These are phyloP conservation scores for Carcharodon carcharias DNA, from an alignment of 2,797 vertebrate species.

Conservation along the genomic window DNA sequence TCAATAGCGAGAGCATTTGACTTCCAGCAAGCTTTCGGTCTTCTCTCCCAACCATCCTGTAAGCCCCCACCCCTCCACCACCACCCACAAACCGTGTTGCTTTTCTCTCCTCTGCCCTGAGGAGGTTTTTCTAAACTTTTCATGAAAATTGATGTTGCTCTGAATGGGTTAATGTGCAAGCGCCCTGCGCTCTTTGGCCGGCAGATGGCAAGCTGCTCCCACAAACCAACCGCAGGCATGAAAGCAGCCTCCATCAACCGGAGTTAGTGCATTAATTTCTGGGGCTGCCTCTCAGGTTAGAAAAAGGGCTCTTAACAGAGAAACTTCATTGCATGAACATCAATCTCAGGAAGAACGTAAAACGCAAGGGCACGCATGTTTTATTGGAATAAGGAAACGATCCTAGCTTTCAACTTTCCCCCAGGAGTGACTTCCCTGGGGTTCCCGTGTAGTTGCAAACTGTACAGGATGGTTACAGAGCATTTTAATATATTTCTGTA, in stretches of 20 bases:
- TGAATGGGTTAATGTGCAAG: neutral
- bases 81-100: neutral
- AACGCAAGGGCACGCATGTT: neutral
- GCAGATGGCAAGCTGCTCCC: neutral
- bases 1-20: neutral
- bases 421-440: neutral
- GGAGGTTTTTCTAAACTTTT: neutral
- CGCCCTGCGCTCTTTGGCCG: neutral
- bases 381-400: neutral
- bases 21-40: neutral
- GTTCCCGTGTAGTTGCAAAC: neutral
- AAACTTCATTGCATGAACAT: neutral
- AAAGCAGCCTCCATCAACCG: neutral
- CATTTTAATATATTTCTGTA: neutral
- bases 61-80: too few relatives aligned
- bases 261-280: neutral
- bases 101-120: neutral
- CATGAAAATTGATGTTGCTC: neutral
- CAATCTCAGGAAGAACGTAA: neutral
- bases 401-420: neutral
- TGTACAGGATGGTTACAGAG: neutral
- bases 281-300: neutral
- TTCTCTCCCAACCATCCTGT: neutral
- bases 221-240: neutral
- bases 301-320: neutral